Evolutionary conservation across 2,113 vertebrate genomes (phyloP).

Genomic region (Caranx ignobilis): DNA sequence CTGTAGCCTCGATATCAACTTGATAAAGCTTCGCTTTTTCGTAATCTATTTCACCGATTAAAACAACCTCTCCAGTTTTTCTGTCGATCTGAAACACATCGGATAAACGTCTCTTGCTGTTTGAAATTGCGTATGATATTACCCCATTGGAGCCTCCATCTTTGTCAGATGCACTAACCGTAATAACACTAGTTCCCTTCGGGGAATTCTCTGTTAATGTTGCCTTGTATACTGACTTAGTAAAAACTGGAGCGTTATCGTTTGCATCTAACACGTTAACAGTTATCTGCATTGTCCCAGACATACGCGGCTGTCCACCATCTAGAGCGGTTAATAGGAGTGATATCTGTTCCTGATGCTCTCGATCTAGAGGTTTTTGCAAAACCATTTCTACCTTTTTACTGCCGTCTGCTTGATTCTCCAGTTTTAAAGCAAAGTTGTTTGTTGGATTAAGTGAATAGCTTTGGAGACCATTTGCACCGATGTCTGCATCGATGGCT

Average conservation of each 20-base stretch:
- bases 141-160: slow-evolving; percentile 84
- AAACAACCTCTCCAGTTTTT: slow-evolving; percentile 75
- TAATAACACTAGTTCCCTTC: slow-evolving; percentile 60
- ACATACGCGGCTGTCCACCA: slow-evolving; percentile 62
- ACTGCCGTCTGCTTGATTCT: slow-evolving; percentile 57
- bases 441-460: slow-evolving; percentile 81
- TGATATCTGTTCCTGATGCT: slow-evolving; percentile 29
- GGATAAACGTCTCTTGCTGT: slow-evolving; percentile 29
- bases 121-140: slow-evolving; percentile 82
- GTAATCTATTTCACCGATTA: slow-evolving; percentile 82
- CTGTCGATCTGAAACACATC: slow-evolving; percentile 81
- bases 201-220: slow-evolving; percentile 76
- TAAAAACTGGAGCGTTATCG: slow-evolving; percentile 81
- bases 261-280: slow-evolving; percentile 59
- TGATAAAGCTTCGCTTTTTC: slow-evolving; percentile 78
- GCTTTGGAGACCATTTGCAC: slow-evolving; percentile 73
- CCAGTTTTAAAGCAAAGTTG: slow-evolving; percentile 75
- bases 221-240: slow-evolving; percentile 73
- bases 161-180: slow-evolving; percentile 83
- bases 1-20: slow-evolving; percentile 82
- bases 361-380: slow-evolving; percentile 65
- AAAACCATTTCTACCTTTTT: slow-evolving; percentile 75
- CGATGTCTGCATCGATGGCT: slow-evolving; percentile 65
- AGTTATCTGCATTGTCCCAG: slow-evolving; percentile 60
- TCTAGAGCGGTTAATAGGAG: slow-evolving; percentile 72